Conservation (phyloP, 2,113 vertebrate species). For the Stegastes partitus region DNA sequence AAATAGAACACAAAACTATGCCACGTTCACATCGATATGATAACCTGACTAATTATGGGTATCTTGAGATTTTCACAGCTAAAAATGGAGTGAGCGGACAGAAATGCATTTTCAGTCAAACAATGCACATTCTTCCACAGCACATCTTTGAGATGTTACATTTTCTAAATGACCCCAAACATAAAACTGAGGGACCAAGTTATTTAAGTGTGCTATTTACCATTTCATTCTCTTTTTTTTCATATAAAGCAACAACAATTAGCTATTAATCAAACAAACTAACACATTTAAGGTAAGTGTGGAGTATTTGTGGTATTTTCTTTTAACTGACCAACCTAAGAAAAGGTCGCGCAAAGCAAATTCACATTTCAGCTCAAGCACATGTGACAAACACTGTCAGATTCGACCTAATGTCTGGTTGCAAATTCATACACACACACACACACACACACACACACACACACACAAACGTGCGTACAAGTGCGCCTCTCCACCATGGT, state of each 20-base stretch:
- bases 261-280: background rate
- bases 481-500: slow-evolving; percentile 38
- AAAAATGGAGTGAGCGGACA: background rate
- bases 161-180: too few relatives aligned
- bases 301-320: background rate
- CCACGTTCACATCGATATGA: background rate
- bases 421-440: slow-evolving; percentile 22
- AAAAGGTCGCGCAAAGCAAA: slow-evolving; percentile 52
- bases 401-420: slow-evolving; percentile 18
- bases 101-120: too few relatives aligned
- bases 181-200: background rate
- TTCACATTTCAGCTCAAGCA: slow-evolving; percentile 21
- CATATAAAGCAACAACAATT: background rate
- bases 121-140: background rate
- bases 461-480: slow-evolving; percentile 46
- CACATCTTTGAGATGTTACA: too few relatives aligned
- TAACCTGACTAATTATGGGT: background rate
- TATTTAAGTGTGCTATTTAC: background rate
- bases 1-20: background rate
- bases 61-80: background rate
- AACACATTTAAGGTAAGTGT: background rate
- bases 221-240: background rate
- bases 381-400: slow-evolving; percentile 47
- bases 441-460: slow-evolving; percentile 28
- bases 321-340: slow-evolving; percentile 25